Percentiles rank a stretch among this genome's conserved stretches.
These are phyloP conservation scores for Ceriagrion tenellum DNA, from an alignment of 2,888 invertebrate species.

Conservation along the genomic window DNA sequence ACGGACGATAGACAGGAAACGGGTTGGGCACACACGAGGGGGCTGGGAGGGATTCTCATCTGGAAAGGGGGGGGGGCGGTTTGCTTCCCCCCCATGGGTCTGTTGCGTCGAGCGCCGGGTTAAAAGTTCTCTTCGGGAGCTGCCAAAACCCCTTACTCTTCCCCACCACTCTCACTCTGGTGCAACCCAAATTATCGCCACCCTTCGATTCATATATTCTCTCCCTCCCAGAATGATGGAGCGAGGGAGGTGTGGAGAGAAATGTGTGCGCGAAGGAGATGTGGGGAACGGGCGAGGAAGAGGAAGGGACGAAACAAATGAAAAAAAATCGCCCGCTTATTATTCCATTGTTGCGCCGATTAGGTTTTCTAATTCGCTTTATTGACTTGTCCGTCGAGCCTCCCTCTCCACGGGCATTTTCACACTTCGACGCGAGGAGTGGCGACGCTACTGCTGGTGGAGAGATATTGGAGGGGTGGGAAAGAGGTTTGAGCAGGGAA, in stretches of 20 bases:
- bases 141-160: no score
- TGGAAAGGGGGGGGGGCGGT: no score
- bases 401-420: not conserved
- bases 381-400: not conserved
- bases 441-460: not conserved
- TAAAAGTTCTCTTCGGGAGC: not conserved
- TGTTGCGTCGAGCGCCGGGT: not conserved
- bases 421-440: constrained; percentile 10
- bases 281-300: not conserved
- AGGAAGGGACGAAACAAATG: not conserved
- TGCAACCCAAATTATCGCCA: constrained; percentile 5
- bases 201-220: not conserved
- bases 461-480: not conserved
- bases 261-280: not conserved
- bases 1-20: constrained; percentile 4
- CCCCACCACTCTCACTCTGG: not conserved
- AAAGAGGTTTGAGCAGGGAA: not conserved
- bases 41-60: no score
- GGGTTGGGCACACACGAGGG: not conserved
- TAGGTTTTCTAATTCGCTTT: constrained; percentile 17
- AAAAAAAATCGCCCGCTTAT: not conserved
- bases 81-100: not conserved
- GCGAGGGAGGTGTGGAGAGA: not conserved
- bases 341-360: constrained; percentile 5
- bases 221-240: not conserved